A percentile compares a stretch with the other conserved stretches of the same genome.
These are phyloP conservation scores for Uromys caudimaculatus DNA, from an alignment of 2,797 vertebrate species.

Conservation along the genomic window DNA sequence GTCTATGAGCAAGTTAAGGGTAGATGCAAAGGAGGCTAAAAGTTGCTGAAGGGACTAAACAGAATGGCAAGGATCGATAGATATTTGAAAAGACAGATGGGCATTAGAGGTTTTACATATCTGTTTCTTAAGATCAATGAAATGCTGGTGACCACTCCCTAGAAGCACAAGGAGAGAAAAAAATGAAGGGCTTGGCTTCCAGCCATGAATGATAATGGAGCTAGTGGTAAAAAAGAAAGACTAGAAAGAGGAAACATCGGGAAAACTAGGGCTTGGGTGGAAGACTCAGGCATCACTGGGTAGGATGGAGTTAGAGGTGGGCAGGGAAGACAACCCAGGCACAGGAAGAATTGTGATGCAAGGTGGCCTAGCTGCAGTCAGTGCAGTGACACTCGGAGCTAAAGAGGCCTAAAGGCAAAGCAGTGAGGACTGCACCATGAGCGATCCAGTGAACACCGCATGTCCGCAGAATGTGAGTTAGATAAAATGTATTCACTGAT, in stretches of 20 bases:
- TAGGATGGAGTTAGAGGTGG: not conserved
- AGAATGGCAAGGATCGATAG: not conserved
- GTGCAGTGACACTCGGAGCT: not conserved
- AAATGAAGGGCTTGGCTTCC: not conserved
- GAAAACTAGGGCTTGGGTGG: not conserved
- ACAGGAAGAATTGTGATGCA: not conserved
- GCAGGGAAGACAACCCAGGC: not conserved
- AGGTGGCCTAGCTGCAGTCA: not conserved
- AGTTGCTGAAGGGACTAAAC: not conserved
- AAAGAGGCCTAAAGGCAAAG: not conserved
- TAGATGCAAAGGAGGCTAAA: not conserved
- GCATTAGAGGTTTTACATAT: not conserved
- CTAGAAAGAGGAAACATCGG: not conserved
- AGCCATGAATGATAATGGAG: not conserved
- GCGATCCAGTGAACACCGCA: not conserved
- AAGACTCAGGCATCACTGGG: not conserved
- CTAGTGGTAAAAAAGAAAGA: not conserved
- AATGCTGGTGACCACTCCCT: not conserved
- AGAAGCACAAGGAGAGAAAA: not conserved
- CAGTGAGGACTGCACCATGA: not conserved
- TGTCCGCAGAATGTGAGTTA: not conserved
- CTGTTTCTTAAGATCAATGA: conserved; percentile 1
- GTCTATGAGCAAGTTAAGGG: not conserved
- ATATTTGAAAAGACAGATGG: not conserved
- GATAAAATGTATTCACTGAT: conserved; percentile 4